Evolutionary conservation across 2,113 vertebrate species (phyloP).

Genomic region (Variabilichromis moorii): DNA sequence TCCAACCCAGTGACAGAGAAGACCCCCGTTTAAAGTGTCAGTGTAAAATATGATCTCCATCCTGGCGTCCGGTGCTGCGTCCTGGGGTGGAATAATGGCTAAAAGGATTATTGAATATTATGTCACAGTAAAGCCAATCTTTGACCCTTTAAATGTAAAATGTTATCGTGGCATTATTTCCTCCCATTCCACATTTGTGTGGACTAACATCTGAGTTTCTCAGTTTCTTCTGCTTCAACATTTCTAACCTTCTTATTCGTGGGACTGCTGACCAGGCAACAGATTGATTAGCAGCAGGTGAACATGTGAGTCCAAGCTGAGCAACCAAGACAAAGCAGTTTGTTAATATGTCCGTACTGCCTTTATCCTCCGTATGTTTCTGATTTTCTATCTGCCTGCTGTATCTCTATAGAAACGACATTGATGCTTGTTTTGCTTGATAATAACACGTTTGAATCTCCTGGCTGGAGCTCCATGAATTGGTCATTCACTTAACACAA

Average conservation of each 20-base stretch:
- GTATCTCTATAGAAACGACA: not conserved
- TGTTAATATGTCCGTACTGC: not conserved
- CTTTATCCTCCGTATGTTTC: not conserved
- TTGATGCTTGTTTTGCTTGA: not conserved
- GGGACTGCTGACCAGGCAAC: not conserved
- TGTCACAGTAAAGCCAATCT: not conserved
- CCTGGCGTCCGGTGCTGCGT: rapidly evolving
- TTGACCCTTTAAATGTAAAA: not conserved
- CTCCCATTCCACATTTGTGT: not conserved
- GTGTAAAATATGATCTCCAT: rapidly evolving
- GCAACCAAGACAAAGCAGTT: not conserved
- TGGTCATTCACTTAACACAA: not conserved
- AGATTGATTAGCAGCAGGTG: not conserved
- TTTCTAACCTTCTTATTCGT: not conserved
- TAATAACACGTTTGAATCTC: not conserved
- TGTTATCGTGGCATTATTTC: not conserved
- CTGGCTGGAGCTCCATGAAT: not conserved
- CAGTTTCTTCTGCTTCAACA: not conserved
- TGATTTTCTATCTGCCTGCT: not conserved
- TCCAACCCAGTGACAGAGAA: not conserved
- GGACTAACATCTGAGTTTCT: not conserved
- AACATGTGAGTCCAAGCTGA: not conserved
- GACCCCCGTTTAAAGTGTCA: rapidly evolving
- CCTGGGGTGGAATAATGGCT: not conserved
- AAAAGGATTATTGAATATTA: not conserved